Conservation (phyloP, 1,140 invertebrate genomes). For the Psilanteris sp. region DNA sequence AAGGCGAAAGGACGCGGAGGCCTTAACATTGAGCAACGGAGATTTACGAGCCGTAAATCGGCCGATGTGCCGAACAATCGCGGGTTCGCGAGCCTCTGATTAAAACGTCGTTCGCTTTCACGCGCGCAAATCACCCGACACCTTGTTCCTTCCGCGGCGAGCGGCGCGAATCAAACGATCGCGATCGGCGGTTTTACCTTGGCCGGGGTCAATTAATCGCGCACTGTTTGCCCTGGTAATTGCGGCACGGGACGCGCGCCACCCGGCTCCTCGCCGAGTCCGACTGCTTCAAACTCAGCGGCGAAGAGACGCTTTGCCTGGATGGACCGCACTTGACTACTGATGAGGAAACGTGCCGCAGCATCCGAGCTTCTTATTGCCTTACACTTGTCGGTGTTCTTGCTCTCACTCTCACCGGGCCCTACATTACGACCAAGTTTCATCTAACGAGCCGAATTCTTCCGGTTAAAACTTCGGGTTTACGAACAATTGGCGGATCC, state of each 20-base stretch:
- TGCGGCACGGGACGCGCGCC: no score
- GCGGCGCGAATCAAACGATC: no score
- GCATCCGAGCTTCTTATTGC: constrained; percentile 59
- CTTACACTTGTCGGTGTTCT: constrained; percentile 50
- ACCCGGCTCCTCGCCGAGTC: no score
- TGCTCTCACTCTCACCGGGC: constrained; percentile 61
- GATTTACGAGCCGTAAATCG: constrained; percentile 53
- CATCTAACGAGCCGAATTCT: constrained; percentile 22
- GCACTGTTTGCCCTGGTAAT: constrained; percentile 12
- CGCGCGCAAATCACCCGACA: constrained; percentile 17
- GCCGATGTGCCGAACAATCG: no score
- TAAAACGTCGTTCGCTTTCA: constrained; percentile 39
- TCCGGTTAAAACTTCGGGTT: not conserved
- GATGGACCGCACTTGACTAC: constrained; percentile 61
- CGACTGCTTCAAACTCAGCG: no score
- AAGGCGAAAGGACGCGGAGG: constrained; percentile 61
- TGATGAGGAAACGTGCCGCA: constrained; percentile 62
- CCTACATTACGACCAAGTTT: constrained; percentile 54
- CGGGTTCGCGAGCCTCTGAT: no score
- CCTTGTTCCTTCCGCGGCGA: no score
- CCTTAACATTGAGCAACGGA: constrained; percentile 53
- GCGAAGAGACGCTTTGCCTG: constrained; percentile 39
- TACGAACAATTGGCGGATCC: no score
- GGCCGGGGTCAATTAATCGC: constrained; percentile 12
- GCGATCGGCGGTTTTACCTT: constrained; percentile 2